A percentile compares a stretch with the other conserved stretches of the same genome.
These are phyloP conservation scores for Ginglymostoma cirratum DNA, from an alignment of 2,113 vertebrate genomes.

Conservation along the genomic window DNA sequence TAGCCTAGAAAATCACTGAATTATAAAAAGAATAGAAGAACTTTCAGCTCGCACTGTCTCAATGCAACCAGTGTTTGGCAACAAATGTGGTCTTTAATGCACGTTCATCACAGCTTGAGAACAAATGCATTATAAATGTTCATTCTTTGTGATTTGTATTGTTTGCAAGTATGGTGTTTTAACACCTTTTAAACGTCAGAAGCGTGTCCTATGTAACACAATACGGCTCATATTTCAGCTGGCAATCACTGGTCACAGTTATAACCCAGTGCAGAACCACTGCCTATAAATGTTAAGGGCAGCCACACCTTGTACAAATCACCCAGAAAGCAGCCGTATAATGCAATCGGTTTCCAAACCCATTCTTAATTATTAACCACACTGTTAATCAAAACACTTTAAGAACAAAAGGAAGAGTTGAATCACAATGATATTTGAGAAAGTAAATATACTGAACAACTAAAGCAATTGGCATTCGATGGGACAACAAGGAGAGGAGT, in stretches of 20 bases:
- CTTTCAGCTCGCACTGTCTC: neutral
- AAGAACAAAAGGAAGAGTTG: neutral
- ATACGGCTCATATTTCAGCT: neutral
- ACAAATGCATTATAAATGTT: neutral
- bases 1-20: neutral
- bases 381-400: neutral
- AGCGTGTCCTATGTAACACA: neutral
- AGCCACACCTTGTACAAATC: neutral
- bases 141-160: neutral
- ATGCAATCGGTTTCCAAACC: neutral
- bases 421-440: neutral
- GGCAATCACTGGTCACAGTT: neutral
- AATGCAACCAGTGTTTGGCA: neutral
- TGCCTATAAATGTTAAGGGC: neutral
- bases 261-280: neutral
- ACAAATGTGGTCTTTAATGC: neutral
- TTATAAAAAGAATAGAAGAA: neutral
- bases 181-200: neutral
- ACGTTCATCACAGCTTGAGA: neutral
- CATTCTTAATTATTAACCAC: slow-evolving; percentile 22
- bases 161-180: neutral
- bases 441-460: neutral
- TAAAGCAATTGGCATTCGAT: neutral
- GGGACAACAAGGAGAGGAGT: neutral
- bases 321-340: neutral